A percentile compares a stretch with the other conserved stretches of the same genome.
Evolutionary conservation across 2,888 invertebrate genomes (phyloP).

Genomic region (Eupithecia subumbrata): DNA sequence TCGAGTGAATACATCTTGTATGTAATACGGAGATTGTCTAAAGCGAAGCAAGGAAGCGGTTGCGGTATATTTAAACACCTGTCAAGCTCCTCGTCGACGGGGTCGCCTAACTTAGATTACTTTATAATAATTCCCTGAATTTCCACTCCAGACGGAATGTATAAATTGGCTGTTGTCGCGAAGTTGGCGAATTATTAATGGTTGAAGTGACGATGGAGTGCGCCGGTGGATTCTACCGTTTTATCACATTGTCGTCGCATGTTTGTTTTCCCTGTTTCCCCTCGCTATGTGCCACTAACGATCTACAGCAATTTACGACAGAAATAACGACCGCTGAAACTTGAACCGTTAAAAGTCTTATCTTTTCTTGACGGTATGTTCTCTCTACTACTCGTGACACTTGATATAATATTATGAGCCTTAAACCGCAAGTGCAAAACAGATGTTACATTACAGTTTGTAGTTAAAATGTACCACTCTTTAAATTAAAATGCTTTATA

Average conservation of each 20-base stretch:
- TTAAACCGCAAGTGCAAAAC: constrained; percentile 29
- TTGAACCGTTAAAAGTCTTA: constrained; percentile 65
- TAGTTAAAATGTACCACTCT: constrained; percentile 10
- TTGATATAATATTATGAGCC: constrained; percentile 41
- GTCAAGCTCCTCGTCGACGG: constrained; percentile 70
- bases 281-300: constrained; percentile 58
- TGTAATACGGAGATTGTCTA: constrained; percentile 64
- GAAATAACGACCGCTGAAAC: constrained; percentile 63
- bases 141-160: constrained; percentile 71
- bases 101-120: constrained; percentile 80
- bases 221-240: constrained; percentile 58
- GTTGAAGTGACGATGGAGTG: constrained; percentile 57
- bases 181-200: constrained; percentile 73
- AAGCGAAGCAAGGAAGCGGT: constrained; percentile 58
- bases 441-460: constrained; percentile 21
- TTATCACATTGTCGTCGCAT: constrained; percentile 65
- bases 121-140: constrained; percentile 77
- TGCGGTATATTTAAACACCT: constrained; percentile 77
- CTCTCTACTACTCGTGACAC: constrained; percentile 42
- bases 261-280: constrained; percentile 60
- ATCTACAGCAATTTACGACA: constrained; percentile 65
- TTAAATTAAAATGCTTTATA: background rate
- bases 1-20: constrained; percentile 59
- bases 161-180: constrained; percentile 73
- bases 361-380: constrained; percentile 56